Base-by-base conservation (phyloP, 2,888 invertebrate genomes). In the Nemapogon koenigi region DNA sequence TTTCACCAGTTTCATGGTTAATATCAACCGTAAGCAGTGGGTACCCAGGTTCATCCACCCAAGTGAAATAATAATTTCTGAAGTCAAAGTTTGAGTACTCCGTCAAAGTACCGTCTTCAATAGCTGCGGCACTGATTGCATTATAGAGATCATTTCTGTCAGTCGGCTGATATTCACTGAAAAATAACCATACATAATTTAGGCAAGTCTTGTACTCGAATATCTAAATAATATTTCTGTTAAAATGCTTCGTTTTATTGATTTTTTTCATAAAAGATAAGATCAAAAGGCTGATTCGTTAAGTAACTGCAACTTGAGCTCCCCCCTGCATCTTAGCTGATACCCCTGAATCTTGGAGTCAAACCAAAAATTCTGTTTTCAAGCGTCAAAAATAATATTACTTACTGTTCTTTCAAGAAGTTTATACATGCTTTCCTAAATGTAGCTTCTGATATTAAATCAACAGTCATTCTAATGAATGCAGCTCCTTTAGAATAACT, bases 401-500 rank as follows among this genome's bases (percentile, higher is more conserved):
- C 76, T 72, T 53, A 86, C 87, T 76, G 71, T n/a, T 56, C 50
- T 3, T 39, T 39, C 30, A 88, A 57, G 42, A 75, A 73, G 44
- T 59, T 52, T 41, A 47, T 49, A 33, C 61, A 62, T 39, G 64
- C 62, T 42, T 68, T 67, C 36, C 51, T 48, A 42, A 62, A 60
- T n/a, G 63, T 68, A 19, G 50, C 58, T 22, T 53, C 51, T 0
- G 69, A 59, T 4, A 78, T 65, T 43, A 76, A 66, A 37, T 73
- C 55, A 1, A 48, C 55, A 2, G 70, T 64, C 76, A 73, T 72
- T 41, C 73, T 60, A 2, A 78, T 47, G 42, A 79, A 69, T 2
- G 73, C 49, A 10, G 75, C 83, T 0, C 83, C 87, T 62, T 90
- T 90, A 15, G 81, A 81, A 47, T 90, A 90, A 3, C 86, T 84